Base-by-base conservation (phyloP, 2,888 invertebrate species). In the Meloe dianella region DNA sequence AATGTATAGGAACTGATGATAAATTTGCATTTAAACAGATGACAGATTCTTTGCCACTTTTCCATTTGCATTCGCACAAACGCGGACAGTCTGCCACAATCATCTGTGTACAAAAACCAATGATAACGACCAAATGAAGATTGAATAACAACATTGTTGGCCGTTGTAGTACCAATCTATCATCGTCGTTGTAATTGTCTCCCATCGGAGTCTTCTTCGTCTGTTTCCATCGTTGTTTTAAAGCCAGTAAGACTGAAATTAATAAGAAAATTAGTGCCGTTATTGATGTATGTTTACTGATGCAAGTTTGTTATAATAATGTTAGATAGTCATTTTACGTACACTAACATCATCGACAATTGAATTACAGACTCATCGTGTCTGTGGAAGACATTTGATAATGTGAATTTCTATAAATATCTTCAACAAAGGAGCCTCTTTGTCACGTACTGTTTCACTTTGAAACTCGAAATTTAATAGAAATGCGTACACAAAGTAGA, bases 1-100 rank as follows among this genome's bases (percentile, higher is more conserved):
- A 87, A 71, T 90, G 90, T 60, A 87, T 85, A 38, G 94, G 94
- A 74, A 94, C 89, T 78, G 88, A 86, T 75, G 90, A 88, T 76
- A 94, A 87, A 80, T 91, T 92, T 68, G 91, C 91, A 81, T 90
- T 90, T 76, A 89, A 87, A 85, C 94, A 95, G 77, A 92, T 86
- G 65, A 93, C 94, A 60, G 93, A 91, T 84, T 94, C 93, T 84
- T 94, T 94, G 77, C 94, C 94, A 80, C 90, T 91, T 83, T 92
- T 92, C 94, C 94, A 95, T 85, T 93, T 93, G 87, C 94, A 94
- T 84, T 93, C 92, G 85, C 94, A 95, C 76, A 90, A 86, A 70
- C 87, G 87, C 62, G 92, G 92, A 81, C 92, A 92, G 77, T 90
- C 90, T 79, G 89, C 88, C 73, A 84, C 78, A 30, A 81, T 73